Evolutionary conservation across 2,113 vertebrate species (phyloP), one percentile per base, ranked within the genome.

Genomic region (Pollimyrus isidori): DNA sequence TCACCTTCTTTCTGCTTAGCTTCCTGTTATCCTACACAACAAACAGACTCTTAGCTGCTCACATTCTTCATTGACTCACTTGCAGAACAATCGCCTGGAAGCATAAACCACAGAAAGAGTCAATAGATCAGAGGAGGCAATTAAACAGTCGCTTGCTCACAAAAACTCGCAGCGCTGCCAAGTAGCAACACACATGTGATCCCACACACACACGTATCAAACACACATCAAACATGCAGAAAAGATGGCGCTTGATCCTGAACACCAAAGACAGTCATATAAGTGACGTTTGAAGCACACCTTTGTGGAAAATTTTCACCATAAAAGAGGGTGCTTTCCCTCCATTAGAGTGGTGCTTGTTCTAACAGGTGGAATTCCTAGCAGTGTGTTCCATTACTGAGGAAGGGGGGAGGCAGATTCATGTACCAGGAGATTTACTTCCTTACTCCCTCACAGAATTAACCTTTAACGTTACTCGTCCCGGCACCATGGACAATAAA

Each of bases 281-380:
- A 69, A 26, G 23, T 65, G n/a, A 65, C 9, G 7, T 65, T 65
- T 65, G 9, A 65, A 65, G 62, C 10, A 3, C n/a, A 1, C 23
- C 62, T 11, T 48, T 6, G 88, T 84, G 89, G 83, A 87, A 91
- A 88, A 62, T 6, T 50, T 88, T 90, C 19, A 88, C 90, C 91
- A 89, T 50, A 83, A 39, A 30, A 88, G 91, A 91, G 89, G 88
- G 88, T 39, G 86, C 80, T 87, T 89, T 87, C 89, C n/a, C 9
- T 30, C 62, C 62, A 30, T 30, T 13, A 30, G n/a, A 30, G 26
- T 26, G 9, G n/a, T 87, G 62, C 89, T 89, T 90, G 86, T 90
- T 88, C 90, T 85, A 69, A 19, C 13, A 80, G 62, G 26, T 87
- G 90, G 88, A 84, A 84, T 80, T 88, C 52, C 88, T 73, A 89